Percentiles rank a stretch among this genome's conserved stretches.
Evolutionary conservation across 2,797 vertebrate genomes (phyloP).

Genomic region (Lagorchestes hirsutus): DNA sequence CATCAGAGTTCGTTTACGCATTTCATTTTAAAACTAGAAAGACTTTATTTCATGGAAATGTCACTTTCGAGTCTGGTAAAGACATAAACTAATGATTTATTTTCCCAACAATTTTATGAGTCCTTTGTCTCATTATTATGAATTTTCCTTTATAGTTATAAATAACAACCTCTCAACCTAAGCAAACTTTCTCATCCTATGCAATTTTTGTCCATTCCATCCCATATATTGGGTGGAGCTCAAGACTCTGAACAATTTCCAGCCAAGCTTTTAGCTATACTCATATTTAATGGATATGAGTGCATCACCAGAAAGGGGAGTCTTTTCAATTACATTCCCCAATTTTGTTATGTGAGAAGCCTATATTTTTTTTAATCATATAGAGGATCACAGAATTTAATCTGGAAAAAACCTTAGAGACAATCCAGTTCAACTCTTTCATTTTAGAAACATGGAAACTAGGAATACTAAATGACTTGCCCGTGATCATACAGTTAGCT

Average conservation of each 20-base stretch:
- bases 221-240: neutral
- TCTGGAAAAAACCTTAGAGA: neutral
- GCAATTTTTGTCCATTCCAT: neutral
- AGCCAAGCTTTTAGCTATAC: neutral
- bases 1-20: neutral
- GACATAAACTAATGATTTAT: neutral
- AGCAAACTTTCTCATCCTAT: neutral
- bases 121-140: neutral
- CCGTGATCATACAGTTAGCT: neutral
- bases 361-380: neutral
- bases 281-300: neutral
- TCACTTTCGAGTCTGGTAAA: neutral
- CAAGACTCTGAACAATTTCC: neutral
- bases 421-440: neutral
- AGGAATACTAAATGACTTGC: neutral
- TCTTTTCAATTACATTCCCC: neutral
- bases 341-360: neutral
- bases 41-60: neutral
- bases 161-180: neutral
- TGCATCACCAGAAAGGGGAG: neutral
- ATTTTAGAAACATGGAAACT: neutral
- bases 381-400: neutral
- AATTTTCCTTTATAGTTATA: neutral
- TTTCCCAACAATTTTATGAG: neutral
- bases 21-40: neutral